Conservation (phyloP, 2,888 invertebrate species). For the Caenorhabditis doughertyi region DNA sequence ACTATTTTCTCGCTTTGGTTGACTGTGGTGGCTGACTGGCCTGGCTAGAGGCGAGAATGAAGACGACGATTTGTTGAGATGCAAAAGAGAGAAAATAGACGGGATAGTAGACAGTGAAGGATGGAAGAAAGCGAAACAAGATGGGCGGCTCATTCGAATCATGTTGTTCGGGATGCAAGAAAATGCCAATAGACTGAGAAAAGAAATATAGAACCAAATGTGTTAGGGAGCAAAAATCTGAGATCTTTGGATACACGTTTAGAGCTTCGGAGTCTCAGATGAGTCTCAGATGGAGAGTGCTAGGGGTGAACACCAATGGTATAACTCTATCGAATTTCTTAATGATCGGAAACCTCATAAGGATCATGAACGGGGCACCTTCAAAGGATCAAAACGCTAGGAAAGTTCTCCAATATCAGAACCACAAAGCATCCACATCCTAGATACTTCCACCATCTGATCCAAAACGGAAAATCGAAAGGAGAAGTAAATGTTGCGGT, state of each 20-base stretch:
- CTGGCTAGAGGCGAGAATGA: constrained; percentile 21
- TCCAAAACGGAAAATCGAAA: too few species aligned
- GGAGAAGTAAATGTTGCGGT: too few species aligned
- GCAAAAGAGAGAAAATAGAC: not conserved
- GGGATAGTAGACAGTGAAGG: constrained; percentile 6
- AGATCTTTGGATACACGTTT: not conserved
- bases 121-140: constrained; percentile 1
- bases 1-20: not conserved
- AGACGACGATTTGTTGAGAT: constrained; percentile 12
- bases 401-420: too few species aligned
- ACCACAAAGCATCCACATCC: too few species aligned
- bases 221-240: not conserved
- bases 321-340: too few species aligned
- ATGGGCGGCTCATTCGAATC: constrained; percentile 33
- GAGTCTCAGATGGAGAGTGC: too few species aligned
- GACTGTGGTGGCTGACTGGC: too few species aligned
- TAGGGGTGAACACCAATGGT: too few species aligned
- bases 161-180: constrained; percentile 12
- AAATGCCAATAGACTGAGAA: not conserved
- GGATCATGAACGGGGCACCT: too few species aligned
- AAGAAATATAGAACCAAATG: not conserved
- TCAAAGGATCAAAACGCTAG: too few species aligned
- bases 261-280: not conserved
- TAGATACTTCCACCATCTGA: too few species aligned
- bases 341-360: too few species aligned